Percentiles rank a stretch among this genome's conserved stretches.
These are phyloP conservation scores for Phthorimaea operculella DNA, from an alignment of 1,140 invertebrate species.

Conservation along the genomic window DNA sequence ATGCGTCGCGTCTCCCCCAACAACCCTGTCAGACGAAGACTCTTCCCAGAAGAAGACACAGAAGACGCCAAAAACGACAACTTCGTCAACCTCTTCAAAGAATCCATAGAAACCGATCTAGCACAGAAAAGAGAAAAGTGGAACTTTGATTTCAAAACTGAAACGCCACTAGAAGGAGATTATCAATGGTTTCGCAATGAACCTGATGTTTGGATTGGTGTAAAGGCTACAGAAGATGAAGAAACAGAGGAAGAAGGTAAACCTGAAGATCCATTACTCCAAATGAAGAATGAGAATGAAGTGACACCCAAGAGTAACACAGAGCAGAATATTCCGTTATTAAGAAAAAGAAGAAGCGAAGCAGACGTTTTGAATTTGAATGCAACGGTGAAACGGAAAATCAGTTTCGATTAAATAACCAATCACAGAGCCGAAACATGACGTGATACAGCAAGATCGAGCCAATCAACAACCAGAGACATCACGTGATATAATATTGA, in stretches of 20 bases:
- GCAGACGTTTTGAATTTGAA: slow-evolving; percentile 16
- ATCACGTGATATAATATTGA: not conserved
- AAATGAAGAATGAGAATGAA: slow-evolving; percentile 31
- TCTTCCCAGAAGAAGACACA: slow-evolving; percentile 29
- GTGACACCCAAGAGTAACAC: slow-evolving; percentile 27
- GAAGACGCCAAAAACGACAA: slow-evolving; percentile 37
- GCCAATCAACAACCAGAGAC: not conserved
- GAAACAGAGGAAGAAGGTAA: slow-evolving; percentile 3
- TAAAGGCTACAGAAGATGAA: slow-evolving; percentile 16
- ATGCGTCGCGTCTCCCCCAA: slow-evolving; percentile 32
- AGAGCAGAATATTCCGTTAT: slow-evolving; percentile 17
- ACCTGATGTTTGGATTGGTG: slow-evolving; percentile 24
- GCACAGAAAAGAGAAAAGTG: slow-evolving; percentile 31
- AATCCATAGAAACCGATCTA: slow-evolving; percentile 24
- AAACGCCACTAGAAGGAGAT: slow-evolving; percentile 28
- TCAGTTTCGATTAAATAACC: slow-evolving; percentile 26
- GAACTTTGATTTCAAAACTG: slow-evolving; percentile 47
- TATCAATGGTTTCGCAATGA: slow-evolving; percentile 29
- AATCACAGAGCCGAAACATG: not conserved
- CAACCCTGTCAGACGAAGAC: slow-evolving; percentile 29
- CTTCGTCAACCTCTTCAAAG: slow-evolving; percentile 34
- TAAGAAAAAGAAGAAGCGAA: slow-evolving; percentile 31
- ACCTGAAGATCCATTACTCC: slow-evolving; percentile 14
- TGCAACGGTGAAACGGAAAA: slow-evolving; percentile 23
- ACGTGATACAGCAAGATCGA: not conserved